Conservation (phyloP, 2,888 invertebrate species). For the Sialis lutaria region DNA sequence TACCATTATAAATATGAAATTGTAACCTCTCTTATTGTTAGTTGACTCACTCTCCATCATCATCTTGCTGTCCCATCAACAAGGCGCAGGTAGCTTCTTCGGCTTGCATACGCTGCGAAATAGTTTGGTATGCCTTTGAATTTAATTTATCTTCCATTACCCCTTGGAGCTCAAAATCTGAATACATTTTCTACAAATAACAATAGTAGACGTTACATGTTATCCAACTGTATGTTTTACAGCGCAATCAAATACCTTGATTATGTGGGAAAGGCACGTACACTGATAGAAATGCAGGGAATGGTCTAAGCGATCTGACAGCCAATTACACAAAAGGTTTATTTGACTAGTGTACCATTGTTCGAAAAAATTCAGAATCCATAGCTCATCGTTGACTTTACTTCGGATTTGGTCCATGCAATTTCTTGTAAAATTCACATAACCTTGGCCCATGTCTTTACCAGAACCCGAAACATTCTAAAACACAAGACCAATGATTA, state of each 20-base stretch:
- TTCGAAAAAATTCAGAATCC: conserved; percentile 69
- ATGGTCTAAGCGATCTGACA: conserved; percentile 81
- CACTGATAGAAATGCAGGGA: conserved; percentile 94
- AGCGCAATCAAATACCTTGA: conserved; percentile 47
- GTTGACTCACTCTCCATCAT: conserved; percentile 34
- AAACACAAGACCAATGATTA: conserved; percentile 8
- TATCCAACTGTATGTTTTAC: not conserved
- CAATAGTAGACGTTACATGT: conserved; percentile 5
- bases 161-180: conserved; percentile 97
- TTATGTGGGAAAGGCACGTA: conserved; percentile 88
- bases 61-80: conserved; percentile 60
- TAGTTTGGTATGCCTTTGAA: conserved; percentile 85
- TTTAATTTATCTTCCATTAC: conserved; percentile 95
- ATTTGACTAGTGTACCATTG: conserved; percentile 76
- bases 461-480: conserved; percentile 85
- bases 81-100: conserved; percentile 90
- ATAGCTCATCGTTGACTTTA: conserved; percentile 78
- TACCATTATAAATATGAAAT: conserved; percentile 5
- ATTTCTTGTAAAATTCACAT: conserved; percentile 93
- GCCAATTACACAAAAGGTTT: conserved; percentile 84
- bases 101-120: conserved; percentile 87
- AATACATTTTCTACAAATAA: conserved; percentile 79
- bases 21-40: not conserved
- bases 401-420: conserved; percentile 97
- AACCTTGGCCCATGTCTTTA: conserved; percentile 93